Evolutionary conservation across 2,888 invertebrate species (phyloP).

Genomic region (Aquatica leii): DNA sequence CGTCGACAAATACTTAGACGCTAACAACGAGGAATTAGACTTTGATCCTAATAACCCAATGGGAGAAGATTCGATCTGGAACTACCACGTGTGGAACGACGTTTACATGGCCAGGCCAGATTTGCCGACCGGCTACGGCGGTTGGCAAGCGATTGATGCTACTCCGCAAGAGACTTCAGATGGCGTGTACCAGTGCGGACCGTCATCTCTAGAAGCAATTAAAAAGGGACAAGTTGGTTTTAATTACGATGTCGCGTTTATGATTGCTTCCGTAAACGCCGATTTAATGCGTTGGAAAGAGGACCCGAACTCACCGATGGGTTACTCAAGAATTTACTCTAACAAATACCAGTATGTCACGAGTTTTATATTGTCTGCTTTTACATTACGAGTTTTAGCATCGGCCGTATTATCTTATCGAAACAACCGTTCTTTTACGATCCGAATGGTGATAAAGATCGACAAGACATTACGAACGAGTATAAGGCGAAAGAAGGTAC

Average conservation of each 20-base stretch:
- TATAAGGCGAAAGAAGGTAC: conserved; percentile 80
- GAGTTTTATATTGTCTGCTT: conserved; percentile 3
- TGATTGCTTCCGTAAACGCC: conserved; percentile 85
- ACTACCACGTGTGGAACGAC: conserved; percentile 90
- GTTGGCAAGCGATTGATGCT: conserved; percentile 91
- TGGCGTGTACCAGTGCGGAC: conserved; percentile 79
- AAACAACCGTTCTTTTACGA: conserved; percentile 78
- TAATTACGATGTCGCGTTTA: conserved; percentile 78
- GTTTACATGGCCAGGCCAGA: conserved; percentile 87
- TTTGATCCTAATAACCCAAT: conserved; percentile 72
- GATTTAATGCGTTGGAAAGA: conserved; percentile 82
- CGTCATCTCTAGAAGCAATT: conserved; percentile 80
- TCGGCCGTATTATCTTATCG: conserved; percentile 78
- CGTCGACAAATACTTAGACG: conserved; percentile 79
- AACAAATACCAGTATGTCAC: conserved; percentile 77
- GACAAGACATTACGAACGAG: conserved; percentile 72
- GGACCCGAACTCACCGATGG: conserved; percentile 69
- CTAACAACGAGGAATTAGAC: conserved; percentile 70
- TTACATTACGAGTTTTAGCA: conserved; percentile 61
- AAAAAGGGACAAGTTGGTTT: conserved; percentile 78
- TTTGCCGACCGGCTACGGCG: conserved; percentile 77
- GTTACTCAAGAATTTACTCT: conserved; percentile 73
- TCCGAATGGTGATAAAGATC: conserved; percentile 74
- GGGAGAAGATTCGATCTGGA: conserved; percentile 84
- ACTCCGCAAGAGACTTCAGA: conserved; percentile 84